Conservation (phyloP, 2,888 invertebrate species). For the Pristionchus exspectatus region DNA sequence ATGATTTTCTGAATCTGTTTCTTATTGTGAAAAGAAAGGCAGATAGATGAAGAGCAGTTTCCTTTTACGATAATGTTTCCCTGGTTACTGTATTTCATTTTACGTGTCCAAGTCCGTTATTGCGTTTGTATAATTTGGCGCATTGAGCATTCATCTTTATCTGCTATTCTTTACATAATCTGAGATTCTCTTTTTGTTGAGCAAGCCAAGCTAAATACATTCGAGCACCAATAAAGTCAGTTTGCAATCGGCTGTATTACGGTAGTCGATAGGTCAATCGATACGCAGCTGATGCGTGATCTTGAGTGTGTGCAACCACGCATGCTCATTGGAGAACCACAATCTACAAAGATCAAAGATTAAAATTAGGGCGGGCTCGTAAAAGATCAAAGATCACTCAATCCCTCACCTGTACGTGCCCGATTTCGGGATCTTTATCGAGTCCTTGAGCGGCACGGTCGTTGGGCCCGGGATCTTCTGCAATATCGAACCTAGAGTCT, state of each 20-base stretch:
- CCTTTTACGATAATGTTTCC: too few species aligned
- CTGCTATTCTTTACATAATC: background rate
- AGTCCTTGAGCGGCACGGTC: constrained; percentile 71
- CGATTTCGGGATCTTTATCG: constrained; percentile 57
- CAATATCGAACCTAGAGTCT: constrained; percentile 40
- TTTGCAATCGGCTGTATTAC: background rate
- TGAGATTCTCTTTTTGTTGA: constrained; percentile 26
- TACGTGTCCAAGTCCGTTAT: too few species aligned
- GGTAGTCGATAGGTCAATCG: background rate
- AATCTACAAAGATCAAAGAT: constrained; percentile 61
- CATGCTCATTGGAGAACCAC: constrained; percentile 77
- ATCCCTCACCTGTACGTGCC: constrained; percentile 58
- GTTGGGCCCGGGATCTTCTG: constrained; percentile 78
- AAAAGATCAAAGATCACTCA: background rate
- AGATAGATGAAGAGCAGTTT: too few species aligned
- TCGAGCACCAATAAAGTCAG: constrained; percentile 9
- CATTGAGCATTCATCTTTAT: background rate
- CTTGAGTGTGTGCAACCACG: constrained; percentile 76
- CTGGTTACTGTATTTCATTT: too few species aligned
- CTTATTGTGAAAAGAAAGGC: too few species aligned
- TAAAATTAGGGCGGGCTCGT: background rate
- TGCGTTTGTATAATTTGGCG: too few species aligned
- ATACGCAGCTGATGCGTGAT: constrained; percentile 60
- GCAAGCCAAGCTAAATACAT: background rate
- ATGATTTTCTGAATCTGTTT: too few species aligned